Evolutionary conservation across 2,797 vertebrate species (phyloP).

Genomic region (Helicolenus hilgendorfi): DNA sequence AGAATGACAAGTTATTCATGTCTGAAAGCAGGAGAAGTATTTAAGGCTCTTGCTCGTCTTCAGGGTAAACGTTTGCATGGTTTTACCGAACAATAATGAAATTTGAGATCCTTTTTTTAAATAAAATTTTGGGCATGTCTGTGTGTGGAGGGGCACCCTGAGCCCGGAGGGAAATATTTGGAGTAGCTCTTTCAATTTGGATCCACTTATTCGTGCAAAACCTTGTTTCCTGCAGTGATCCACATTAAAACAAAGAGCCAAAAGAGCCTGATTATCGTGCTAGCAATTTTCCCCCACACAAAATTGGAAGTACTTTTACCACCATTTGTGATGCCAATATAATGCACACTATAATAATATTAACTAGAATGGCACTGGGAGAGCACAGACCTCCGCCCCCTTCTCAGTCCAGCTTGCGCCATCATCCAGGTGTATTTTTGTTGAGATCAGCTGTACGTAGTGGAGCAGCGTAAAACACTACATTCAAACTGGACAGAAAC

Average conservation of each 20-base stretch:
- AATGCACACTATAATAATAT: background rate
- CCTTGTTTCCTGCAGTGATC: background rate
- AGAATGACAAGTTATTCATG: no score
- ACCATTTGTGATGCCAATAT: background rate
- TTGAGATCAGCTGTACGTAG: no score
- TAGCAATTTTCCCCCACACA: background rate
- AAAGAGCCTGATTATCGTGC: background rate
- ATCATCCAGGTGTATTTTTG: no score
- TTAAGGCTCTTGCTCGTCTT: no score
- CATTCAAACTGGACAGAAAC: no score
- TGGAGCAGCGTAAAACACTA: no score
- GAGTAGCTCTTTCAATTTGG: background rate
- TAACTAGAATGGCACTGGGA: no score
- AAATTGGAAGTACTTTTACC: background rate
- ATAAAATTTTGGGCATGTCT: background rate
- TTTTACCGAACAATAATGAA: background rate
- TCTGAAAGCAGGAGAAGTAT: no score
- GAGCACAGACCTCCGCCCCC: no score
- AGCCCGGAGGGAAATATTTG: background rate
- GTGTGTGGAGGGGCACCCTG: background rate
- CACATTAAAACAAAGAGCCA: slow-evolving; percentile 8
- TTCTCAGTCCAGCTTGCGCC: no score
- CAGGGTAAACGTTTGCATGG: background rate
- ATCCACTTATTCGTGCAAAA: background rate
- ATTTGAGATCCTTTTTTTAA: background rate